A percentile compares a stretch with the other conserved stretches of the same genome.
These are phyloP conservation scores for Drosophila mimetica DNA, from an alignment of 2,888 invertebrate genomes.

Conservation along the genomic window DNA sequence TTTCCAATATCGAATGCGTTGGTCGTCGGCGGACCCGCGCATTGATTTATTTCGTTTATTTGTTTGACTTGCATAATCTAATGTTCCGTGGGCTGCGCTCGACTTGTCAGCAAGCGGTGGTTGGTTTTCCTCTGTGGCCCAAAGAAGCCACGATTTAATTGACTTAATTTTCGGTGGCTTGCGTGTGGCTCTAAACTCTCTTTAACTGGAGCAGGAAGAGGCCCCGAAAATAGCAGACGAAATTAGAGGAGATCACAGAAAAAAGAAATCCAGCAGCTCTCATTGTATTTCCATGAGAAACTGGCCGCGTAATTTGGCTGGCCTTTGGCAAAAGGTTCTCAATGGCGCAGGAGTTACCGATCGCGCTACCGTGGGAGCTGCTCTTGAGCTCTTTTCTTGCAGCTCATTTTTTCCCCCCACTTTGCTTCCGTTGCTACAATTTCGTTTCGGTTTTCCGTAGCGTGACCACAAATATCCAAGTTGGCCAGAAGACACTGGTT, in stretches of 20 bases:
- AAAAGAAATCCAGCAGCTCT: slow-evolving; percentile 29
- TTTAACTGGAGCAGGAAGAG: slow-evolving; percentile 76
- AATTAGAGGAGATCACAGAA: slow-evolving; percentile 32
- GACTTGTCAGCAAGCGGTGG: slow-evolving; percentile 33
- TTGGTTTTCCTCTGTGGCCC: neutral
- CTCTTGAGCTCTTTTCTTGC: slow-evolving; percentile 38
- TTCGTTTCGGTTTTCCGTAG: slow-evolving; percentile 64
- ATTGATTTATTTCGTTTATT: slow-evolving; percentile 68
- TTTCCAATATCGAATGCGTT: slow-evolving; percentile 71
- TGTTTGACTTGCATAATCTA: slow-evolving; percentile 59
- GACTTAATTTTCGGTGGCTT: slow-evolving; percentile 63
- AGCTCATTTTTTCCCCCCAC: slow-evolving; percentile 27
- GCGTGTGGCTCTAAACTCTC: slow-evolving; percentile 65
- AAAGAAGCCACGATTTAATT: slow-evolving; percentile 42
- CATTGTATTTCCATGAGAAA: slow-evolving; percentile 69
- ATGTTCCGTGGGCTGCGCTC: slow-evolving; percentile 30
- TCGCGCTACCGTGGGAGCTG: slow-evolving; percentile 75
- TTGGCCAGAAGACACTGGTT: slow-evolving; percentile 14
- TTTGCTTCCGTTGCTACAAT: slow-evolving; percentile 73
- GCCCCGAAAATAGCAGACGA: slow-evolving; percentile 54
- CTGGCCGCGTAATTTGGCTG: slow-evolving; percentile 69
- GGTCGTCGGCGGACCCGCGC: slow-evolving; percentile 55
- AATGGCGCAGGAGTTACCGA: slow-evolving; percentile 59
- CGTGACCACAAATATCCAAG: slow-evolving; percentile 72
- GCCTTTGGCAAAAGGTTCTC: slow-evolving; percentile 70